Percentiles rank a stretch among this genome's conserved stretches.
Evolutionary conservation across 2,113 vertebrate genomes (phyloP).

Genomic region (Hippocampus comes): DNA sequence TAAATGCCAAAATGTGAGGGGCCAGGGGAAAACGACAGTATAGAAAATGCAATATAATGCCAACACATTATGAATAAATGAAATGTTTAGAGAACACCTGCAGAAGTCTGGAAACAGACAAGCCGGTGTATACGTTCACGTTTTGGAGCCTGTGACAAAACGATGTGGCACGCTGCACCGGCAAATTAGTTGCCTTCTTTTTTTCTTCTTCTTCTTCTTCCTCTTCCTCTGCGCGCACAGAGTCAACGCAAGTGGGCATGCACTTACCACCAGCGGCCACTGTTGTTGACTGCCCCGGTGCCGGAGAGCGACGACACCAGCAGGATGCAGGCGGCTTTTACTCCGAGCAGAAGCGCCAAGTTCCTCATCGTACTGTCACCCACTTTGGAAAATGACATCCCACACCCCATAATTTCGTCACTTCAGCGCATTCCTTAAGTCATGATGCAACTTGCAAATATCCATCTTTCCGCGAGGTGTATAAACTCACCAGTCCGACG

Average conservation of each 20-base stretch:
- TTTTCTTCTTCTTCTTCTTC: neutral
- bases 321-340: conserved; percentile 84
- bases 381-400: neutral
- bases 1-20: conserved; percentile 46
- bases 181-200: neutral
- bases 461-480: neutral
- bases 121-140: conserved; percentile 8
- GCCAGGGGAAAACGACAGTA: conserved; percentile 15
- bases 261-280: conserved; percentile 88
- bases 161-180: neutral
- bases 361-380: conserved; percentile 75
- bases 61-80: conserved; percentile 10
- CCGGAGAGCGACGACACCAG: conserved; percentile 84
- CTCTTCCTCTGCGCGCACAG: conserved; percentile 6
- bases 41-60: conserved; percentile 13
- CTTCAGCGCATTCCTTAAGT: neutral
- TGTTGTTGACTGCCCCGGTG: conserved; percentile 86
- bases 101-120: conserved; percentile 29
- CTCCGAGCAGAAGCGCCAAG: conserved; percentile 78
- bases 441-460: conserved; percentile 9
- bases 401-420: neutral
- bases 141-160: conserved; percentile 28
- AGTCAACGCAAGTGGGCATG: neutral
- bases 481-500: conserved; percentile 54
- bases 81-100: conserved; percentile 10